A percentile compares a stretch with the other conserved stretches of the same genome.
These are phyloP conservation scores for Agelastica alni DNA, from an alignment of 2,888 invertebrate species.

Conservation along the genomic window DNA sequence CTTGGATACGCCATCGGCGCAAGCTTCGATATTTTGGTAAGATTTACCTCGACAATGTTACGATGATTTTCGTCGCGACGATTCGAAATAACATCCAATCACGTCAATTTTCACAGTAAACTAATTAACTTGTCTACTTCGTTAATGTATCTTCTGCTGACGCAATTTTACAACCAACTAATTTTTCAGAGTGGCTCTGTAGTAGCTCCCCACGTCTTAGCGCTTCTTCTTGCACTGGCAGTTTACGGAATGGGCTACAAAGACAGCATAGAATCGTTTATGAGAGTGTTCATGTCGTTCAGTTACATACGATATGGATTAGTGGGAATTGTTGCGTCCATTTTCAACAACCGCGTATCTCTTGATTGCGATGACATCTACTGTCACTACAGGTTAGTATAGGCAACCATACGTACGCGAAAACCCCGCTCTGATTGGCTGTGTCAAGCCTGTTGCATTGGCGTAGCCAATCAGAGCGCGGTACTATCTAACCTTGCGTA, in stretches of 20 bases:
- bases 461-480: too few relatives aligned
- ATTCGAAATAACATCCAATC: too few relatives aligned
- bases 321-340: constrained; percentile 61
- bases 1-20: constrained; percentile 73
- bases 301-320: constrained; percentile 73
- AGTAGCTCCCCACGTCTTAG: constrained; percentile 62
- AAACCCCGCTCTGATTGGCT: too few relatives aligned
- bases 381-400: constrained; percentile 61
- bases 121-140: not conserved
- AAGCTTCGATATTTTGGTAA: constrained; percentile 63
- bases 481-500: too few relatives aligned
- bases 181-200: constrained; percentile 65
- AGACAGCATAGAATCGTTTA: constrained; percentile 59
- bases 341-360: constrained; percentile 63
- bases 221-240: constrained; percentile 63
- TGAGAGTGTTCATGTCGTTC: constrained; percentile 62
- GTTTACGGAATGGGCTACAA: constrained; percentile 70
- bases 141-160: too few relatives aligned
- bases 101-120: not conserved
- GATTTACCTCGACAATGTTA: too few relatives aligned
- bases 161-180: not conserved
- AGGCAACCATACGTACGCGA: too few relatives aligned
- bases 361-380: constrained; percentile 68
- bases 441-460: too few relatives aligned
- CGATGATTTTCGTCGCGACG: too few relatives aligned